Evolutionary conservation across 2,888 invertebrate genomes (phyloP), one percentile per base, ranked within the genome.

Genomic region (Cartodere bifasciata): DNA sequence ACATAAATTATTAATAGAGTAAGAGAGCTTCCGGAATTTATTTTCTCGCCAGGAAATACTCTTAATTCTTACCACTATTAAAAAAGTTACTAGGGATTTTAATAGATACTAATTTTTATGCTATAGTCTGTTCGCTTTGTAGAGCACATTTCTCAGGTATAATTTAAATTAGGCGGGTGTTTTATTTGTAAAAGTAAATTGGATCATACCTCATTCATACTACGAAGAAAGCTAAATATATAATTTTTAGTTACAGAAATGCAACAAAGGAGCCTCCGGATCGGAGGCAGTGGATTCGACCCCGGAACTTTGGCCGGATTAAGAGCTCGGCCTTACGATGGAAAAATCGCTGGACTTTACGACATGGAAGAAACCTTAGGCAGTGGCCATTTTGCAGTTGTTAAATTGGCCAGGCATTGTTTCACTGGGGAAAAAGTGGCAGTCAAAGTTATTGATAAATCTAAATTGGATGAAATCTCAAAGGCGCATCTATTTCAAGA

Each of bases 351-450:
- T 48, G 97, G 97, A 33, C 71, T 97, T 29, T 98, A 99, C 63
- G 97, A 98, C 65, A 71, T 98, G 56, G 86, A 92, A 60, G 88
- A 92, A 60, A 98, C 97, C 3, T 75, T 98, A 34, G 98, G 98
- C 27, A 83, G 91, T 37, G 98, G 97, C 36, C 97, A 98, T 65
- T 98, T 95, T 69, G 97, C 97, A 39, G 92, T 95, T 40, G 97
- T 97, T 25, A 98, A 97, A 67, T 67, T 92, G 42, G 98, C 98
- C 14, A 70, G 90, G 42, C 98, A 98, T 71, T 97, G 97, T 35
- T 97, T 98, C 63, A 98, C 98, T 30, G 95, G 95, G 20, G 94
- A 94, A 67, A 91, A 91, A 64, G 97, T 97, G 34, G 91, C 92
- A 32, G 91, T 92, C 31, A 92, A 92, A 75, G 86, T 98, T 39